Conservation (phyloP, 2,888 invertebrate genomes). For the Timema podura region DNA sequence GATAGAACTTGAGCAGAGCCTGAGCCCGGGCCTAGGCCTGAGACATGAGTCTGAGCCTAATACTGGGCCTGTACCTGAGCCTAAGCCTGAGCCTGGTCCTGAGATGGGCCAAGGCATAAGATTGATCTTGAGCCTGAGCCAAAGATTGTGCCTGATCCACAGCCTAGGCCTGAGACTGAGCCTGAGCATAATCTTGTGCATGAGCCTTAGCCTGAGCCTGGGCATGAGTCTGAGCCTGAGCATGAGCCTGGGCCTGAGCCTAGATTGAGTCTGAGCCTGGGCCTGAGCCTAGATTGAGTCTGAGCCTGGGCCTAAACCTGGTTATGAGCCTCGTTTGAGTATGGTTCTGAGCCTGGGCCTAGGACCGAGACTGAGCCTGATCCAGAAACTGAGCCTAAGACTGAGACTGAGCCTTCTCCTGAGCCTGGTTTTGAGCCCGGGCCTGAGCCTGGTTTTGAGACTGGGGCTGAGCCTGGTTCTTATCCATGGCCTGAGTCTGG, state of each 20-base stretch:
- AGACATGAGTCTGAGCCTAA: conserved; percentile 15
- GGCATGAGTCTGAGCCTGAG: conserved; percentile 15
- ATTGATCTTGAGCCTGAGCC: neutral
- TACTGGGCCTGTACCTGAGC: neutral
- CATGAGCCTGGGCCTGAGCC: conserved; percentile 18
- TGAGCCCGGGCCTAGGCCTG: conserved; percentile 4
- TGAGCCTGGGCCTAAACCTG: conserved; percentile 10
- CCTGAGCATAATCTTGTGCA: conserved; percentile 4
- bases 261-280: conserved; percentile 16
- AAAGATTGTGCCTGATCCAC: neutral
- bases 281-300: conserved; percentile 5
- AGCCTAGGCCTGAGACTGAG: conserved; percentile 1
- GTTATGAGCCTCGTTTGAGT: neutral
- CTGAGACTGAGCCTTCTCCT: conserved; percentile 5
- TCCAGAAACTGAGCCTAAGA: conserved; percentile 1
- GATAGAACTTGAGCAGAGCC: neutral
- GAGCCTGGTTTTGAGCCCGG: conserved; percentile 7
- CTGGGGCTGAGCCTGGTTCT: no score
- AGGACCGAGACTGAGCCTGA: neutral
- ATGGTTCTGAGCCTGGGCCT: conserved; percentile 1
- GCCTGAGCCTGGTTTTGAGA: conserved; percentile 8
- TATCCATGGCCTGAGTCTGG: neutral
- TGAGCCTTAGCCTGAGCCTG: conserved; percentile 17
- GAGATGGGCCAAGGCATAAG: neutral
- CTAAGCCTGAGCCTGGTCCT: conserved; percentile 1